These are phyloP conservation scores for Melospiza georgiana DNA, from an alignment of 2,113 vertebrate genomes.

Conservation along the genomic window DNA sequence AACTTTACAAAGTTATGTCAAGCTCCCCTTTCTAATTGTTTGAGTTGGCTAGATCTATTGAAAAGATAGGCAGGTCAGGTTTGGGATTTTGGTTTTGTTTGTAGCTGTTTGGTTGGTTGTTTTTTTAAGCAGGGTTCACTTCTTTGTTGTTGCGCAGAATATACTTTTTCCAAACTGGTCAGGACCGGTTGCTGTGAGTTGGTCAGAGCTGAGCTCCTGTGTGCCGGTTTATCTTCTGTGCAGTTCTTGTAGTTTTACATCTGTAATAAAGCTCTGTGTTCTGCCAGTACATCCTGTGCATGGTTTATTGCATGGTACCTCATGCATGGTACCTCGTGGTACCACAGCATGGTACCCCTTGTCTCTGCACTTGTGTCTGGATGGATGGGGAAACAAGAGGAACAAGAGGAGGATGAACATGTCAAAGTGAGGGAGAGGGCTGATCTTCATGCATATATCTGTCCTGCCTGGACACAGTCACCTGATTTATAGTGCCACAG, in stretches of 20 bases:
- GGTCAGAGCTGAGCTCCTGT: background rate
- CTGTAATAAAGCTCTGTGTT: background rate
- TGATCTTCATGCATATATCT: background rate
- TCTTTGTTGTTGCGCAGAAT: background rate
- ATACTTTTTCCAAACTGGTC: background rate
- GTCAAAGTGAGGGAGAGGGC: background rate
- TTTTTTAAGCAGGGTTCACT: background rate
- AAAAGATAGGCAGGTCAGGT: background rate
- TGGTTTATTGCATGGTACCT: background rate
- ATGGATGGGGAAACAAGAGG: background rate
- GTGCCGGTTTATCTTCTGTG: background rate
- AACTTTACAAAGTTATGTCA: background rate
- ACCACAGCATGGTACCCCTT: background rate
- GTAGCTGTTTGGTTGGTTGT: rapidly evolving
- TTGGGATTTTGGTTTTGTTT: background rate
- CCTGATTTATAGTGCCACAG: background rate
- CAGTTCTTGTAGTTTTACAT: background rate
- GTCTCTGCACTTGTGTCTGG: background rate
- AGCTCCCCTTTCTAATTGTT: background rate
- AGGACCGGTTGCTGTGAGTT: background rate
- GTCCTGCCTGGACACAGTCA: background rate
- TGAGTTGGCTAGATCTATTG: background rate
- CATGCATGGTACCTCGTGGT: background rate
- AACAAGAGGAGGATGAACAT: background rate
- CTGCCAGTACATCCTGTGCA: background rate